phyloP scores from a whole-genome alignment of 2,888 invertebrate genomes.

The Heliconius charithonia region DNA sequence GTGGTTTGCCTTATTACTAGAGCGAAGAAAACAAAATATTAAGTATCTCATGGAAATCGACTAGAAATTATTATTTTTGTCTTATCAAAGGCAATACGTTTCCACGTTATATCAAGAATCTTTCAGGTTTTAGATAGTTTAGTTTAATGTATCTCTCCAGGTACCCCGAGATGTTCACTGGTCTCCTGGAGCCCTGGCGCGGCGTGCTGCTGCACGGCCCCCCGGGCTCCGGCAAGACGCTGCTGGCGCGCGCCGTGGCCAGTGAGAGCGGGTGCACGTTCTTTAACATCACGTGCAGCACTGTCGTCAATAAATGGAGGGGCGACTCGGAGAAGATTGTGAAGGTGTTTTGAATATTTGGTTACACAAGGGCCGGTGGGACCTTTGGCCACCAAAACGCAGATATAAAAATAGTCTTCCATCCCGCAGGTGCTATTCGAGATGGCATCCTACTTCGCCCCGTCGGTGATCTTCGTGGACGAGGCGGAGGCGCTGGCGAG shows the following conservation, averaged over 20 bases:
- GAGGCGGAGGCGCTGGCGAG: constrained; percentile 95
- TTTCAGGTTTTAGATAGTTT: too few species aligned
- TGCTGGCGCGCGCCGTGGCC: constrained; percentile 94
- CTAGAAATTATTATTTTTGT: too few species aligned
- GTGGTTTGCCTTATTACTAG: neutral
- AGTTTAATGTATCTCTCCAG: constrained; percentile 55
- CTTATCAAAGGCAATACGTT: too few species aligned
- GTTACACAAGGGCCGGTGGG: neutral
- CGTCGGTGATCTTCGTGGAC: constrained; percentile 96
- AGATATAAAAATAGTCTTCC: neutral
- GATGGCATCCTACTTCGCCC: constrained; percentile 92
- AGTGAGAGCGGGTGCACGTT: constrained; percentile 92
- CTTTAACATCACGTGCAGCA: constrained; percentile 95
- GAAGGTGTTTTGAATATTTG: constrained; percentile 81
- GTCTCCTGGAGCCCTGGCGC: constrained; percentile 91
- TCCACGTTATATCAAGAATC: too few species aligned
- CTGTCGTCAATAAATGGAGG: constrained; percentile 97
- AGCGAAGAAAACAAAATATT: neutral
- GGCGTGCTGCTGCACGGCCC: constrained; percentile 87
- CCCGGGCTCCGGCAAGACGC: constrained; percentile 93
- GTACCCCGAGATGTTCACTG: constrained; percentile 88
- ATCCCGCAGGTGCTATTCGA: constrained; percentile 91
- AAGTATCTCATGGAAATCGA: too few species aligned
- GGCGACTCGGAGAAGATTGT: constrained; percentile 98
- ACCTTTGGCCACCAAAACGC: too few species aligned